Percentiles rank a stretch among this genome's conserved stretches.
Evolutionary conservation across 2,888 invertebrate genomes (phyloP).

Genomic region (Noctua janthe): DNA sequence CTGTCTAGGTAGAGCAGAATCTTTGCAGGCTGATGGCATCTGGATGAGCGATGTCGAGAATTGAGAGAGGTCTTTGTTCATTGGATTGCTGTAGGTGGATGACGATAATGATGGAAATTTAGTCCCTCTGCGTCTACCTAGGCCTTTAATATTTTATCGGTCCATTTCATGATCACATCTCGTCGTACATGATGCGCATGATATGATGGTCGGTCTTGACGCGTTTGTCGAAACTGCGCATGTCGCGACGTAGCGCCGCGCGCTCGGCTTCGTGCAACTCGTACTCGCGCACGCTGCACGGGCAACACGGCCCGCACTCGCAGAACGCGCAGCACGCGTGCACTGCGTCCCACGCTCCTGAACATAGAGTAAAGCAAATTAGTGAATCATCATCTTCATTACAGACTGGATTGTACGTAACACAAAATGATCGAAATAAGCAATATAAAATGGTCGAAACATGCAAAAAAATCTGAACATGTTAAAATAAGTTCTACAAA

Average conservation of each 20-base stretch:
- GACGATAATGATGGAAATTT: neutral
- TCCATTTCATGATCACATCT: slow-evolving; percentile 39
- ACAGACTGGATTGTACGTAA: neutral
- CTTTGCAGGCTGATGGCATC: neutral
- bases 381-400: neutral
- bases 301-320: slow-evolving; percentile 75
- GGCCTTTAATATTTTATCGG: neutral
- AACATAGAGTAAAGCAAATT: neutral
- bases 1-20: neutral
- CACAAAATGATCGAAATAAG: neutral
- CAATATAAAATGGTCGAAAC: neutral
- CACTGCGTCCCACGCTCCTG: slow-evolving; percentile 80
- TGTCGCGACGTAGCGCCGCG: slow-evolving; percentile 69
- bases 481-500: neutral
- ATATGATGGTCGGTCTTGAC: slow-evolving; percentile 70
- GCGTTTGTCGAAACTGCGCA: slow-evolving; percentile 78
- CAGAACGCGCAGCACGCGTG: slow-evolving; percentile 79
- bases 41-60: neutral
- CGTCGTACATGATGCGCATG: slow-evolving; percentile 79
- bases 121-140: neutral
- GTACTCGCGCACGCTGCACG: slow-evolving; percentile 71
- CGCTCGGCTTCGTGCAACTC: slow-evolving; percentile 74
- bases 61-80: neutral
- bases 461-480: neutral
- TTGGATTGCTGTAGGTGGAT: neutral